A percentile compares a stretch with the other conserved stretches of the same genome.
These are phyloP conservation scores for Ascaphus truei DNA, from an alignment of 2,113 vertebrate genomes.

Conservation along the genomic window DNA sequence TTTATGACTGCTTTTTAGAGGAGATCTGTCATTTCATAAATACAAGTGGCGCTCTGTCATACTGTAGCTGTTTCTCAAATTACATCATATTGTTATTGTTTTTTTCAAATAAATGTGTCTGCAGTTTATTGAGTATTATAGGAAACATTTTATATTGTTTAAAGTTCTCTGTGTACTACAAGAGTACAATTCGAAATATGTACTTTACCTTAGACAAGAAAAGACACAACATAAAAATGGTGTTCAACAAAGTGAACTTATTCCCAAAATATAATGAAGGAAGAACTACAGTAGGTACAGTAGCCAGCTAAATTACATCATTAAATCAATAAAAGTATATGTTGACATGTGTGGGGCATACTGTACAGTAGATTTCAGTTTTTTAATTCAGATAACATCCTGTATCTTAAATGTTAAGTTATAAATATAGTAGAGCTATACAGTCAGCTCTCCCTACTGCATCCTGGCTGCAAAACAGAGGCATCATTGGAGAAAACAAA, in stretches of 20 bases:
- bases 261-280: too few relatives aligned
- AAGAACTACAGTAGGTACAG: not conserved
- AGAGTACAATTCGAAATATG: not conserved
- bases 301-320: not conserved
- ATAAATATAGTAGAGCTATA: too few relatives aligned
- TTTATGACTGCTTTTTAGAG: slow-evolving; percentile 23
- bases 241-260: too few relatives aligned
- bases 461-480: too few relatives aligned
- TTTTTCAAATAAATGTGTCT: slow-evolving; percentile 34
- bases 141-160: slow-evolving; percentile 32
- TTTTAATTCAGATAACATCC: too few relatives aligned
- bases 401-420: too few relatives aligned
- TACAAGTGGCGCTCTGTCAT: slow-evolving; percentile 25
- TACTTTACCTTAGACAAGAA: not conserved
- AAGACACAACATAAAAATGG: too few relatives aligned
- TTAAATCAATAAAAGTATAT: too few relatives aligned
- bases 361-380: too few relatives aligned
- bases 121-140: slow-evolving; percentile 31
- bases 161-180: slow-evolving; percentile 12
- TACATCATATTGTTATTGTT: slow-evolving; percentile 36
- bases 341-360: too few relatives aligned
- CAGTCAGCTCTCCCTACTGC: too few relatives aligned
- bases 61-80: slow-evolving; percentile 17
- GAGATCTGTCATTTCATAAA: slow-evolving; percentile 33
- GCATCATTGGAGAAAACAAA: too few relatives aligned